A percentile compares a stretch with the other conserved stretches of the same genome.
Conservation (phyloP, 2,888 invertebrate species). For the Drosophila prolongata region DNA sequence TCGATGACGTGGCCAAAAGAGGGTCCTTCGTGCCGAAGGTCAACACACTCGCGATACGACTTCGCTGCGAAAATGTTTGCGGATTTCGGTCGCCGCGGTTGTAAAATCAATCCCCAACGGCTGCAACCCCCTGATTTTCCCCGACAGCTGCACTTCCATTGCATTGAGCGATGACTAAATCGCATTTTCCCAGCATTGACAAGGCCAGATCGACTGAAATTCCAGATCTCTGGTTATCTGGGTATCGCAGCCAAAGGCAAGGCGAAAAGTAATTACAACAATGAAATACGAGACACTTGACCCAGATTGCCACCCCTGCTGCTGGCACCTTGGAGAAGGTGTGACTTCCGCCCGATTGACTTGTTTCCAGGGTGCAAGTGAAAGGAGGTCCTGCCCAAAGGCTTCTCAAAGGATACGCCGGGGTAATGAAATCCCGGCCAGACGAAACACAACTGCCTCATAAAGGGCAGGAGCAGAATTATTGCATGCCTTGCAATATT, state of each 20-base stretch:
- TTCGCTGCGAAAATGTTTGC: conserved; percentile 18
- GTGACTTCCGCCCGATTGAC: conserved; percentile 75
- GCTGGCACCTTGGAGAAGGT: conserved; percentile 31
- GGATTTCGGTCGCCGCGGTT: conserved; percentile 32
- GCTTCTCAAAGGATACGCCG: conserved; percentile 28
- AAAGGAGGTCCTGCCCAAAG: conserved; percentile 34
- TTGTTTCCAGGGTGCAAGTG: conserved; percentile 21
- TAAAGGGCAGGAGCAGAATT: conserved; percentile 53
- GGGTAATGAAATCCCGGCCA: conserved; percentile 44
- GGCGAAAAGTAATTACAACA: conserved; percentile 63
- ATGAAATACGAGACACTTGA: conserved; percentile 74
- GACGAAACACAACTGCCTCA: conserved; percentile 34
- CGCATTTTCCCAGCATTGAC: conserved; percentile 31
- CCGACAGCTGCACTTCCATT: conserved; percentile 31
- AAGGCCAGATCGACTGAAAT: conserved; percentile 19
- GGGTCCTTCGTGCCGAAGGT: conserved; percentile 53
- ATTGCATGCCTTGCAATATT: conserved; percentile 72
- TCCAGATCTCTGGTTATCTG: conserved; percentile 29
- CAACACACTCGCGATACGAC: conserved; percentile 28
- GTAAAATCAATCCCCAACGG: conserved; percentile 44
- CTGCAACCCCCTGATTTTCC: background rate
- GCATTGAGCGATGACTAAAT: conserved; percentile 57
- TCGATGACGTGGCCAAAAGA: conserved; percentile 56
- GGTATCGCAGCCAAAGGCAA: conserved; percentile 35
- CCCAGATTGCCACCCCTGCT: conserved; percentile 49